Evolutionary conservation across 1,140 invertebrate genomes (phyloP), one percentile per base, ranked within the genome.

Genomic region (Calephelis virginiensis): DNA sequence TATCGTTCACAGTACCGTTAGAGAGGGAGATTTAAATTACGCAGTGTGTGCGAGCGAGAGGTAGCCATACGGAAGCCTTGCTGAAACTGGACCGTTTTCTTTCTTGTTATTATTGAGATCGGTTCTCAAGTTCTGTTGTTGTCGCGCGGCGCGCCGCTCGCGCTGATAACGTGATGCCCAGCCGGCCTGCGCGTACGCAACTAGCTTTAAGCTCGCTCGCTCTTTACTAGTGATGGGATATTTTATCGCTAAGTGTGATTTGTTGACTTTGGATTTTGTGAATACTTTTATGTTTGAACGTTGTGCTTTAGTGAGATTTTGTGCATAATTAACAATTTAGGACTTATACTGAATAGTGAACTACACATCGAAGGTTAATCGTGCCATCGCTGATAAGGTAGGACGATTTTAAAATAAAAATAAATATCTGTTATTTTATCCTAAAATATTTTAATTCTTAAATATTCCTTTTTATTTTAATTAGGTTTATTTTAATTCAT

Each of bases 31-130:
- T 76, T 79, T 78, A 72, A 78, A 75, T 77, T 75, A 63, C 69
- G 69, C 66, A 73, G 76, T 71, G 70, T 50, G 83, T 75, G 80
- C 68, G 84, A 88, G 75, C 75, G 78, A 80, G 80, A 71, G 75
- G 66, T 64, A 80, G 77, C 85, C 86, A 88, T 86, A 85, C 85
- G 88, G 86, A 90, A 89, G 86, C 85, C 85, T 81, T 77, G 79
- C 86, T 91, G 89, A 91, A 91, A 91, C 89, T 91, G 89, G 89
- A 91, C 89, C 89, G 89, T 91, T 91, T 91, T 91, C 89, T 91
- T 91, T 91, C 86, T 89, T 91, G 86, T 91, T 91, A 86, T 88
- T 91, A 89, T 89, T 91, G 85, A 89, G 86, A 88, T 86, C 86
- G 81, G 76, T 78, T 83, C 84, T 86, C 83, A 86, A 84, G 85